A percentile compares a stretch with the other conserved stretches of the same genome.
Conservation (phyloP, 2,797 vertebrate species). For the Amniataba percoides region DNA sequence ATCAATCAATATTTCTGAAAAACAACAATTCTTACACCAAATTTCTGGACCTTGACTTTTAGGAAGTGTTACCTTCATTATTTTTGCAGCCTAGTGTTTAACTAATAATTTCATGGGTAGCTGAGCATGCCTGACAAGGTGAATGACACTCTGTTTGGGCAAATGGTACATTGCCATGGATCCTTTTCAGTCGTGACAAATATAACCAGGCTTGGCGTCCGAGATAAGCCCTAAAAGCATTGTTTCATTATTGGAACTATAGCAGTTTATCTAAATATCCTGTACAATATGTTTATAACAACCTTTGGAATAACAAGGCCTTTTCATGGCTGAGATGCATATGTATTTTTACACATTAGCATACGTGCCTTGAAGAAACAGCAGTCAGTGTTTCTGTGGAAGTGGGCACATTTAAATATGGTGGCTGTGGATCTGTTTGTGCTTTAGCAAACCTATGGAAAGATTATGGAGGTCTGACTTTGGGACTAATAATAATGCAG, state of each 20-base stretch:
- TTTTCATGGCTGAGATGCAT: slow-evolving; percentile 80
- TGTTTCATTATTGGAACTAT: slow-evolving; percentile 75
- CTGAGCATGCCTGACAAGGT: slow-evolving; percentile 53
- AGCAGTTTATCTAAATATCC: slow-evolving; percentile 69
- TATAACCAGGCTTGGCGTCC: slow-evolving; percentile 52
- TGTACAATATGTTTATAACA: slow-evolving; percentile 80
- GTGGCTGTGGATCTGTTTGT: slow-evolving; percentile 59
- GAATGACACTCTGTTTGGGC: slow-evolving; percentile 63
- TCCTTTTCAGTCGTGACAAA: slow-evolving; percentile 54
- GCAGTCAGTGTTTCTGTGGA: slow-evolving; percentile 72
- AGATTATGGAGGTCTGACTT: slow-evolving; percentile 24
- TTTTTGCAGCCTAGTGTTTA: slow-evolving; percentile 47
- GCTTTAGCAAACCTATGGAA: slow-evolving; percentile 48
- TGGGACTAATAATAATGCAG: slow-evolving; percentile 9
- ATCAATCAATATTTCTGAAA: slow-evolving; percentile 37
- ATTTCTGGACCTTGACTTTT: slow-evolving; percentile 40
- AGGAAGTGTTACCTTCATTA: slow-evolving; percentile 37
- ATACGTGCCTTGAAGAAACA: slow-evolving; percentile 85
- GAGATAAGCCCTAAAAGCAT: slow-evolving; percentile 66
- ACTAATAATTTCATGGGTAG: slow-evolving; percentile 51
- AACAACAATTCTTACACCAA: slow-evolving; percentile 19
- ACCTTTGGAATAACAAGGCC: slow-evolving; percentile 81
- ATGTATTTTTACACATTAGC: slow-evolving; percentile 85
- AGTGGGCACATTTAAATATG: slow-evolving; percentile 70
- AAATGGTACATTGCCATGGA: slow-evolving; percentile 60